Evolutionary conservation across 2,113 vertebrate species (phyloP), one percentile per base, ranked within the genome.

Genomic region (Lates calcarifer): DNA sequence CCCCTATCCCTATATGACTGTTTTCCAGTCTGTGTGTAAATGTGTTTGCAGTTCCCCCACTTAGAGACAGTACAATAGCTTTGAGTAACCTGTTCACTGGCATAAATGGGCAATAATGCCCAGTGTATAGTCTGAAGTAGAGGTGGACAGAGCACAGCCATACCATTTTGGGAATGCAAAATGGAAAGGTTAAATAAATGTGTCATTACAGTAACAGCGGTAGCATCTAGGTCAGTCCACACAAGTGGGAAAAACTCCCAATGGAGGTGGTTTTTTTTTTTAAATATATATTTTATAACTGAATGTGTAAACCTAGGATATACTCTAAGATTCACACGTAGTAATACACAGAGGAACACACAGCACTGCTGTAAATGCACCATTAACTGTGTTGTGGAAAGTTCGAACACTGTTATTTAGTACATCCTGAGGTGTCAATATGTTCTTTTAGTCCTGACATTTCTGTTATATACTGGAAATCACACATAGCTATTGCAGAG

Each of bases 121-220:
- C 29, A 24, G 29, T 8, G 35, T 61, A 37, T 60, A 58, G 7
- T 61, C 28, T 49, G 41, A 49, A 49, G 26, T 20, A 20, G 22
- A 47, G 18, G 6, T 11, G 3, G 26, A 61, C 26, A 17, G 13
- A 10, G 1, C 12, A 47, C 20, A 35, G 18, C 31, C 14, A 57
- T 57, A 13, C 24, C 37, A 57, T 15, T 37, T 0, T 31, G 55
- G 39, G 35, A 57, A 43, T 43, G 26, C 20, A 33, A 22, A 13
- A 18, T 3, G 35, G 3, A 51, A 62, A 62, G 22, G 29, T 61
- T 61, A 74, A 62, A 47, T 61, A 61, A 58, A 37, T 49, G 57
- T 73, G 39, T 74, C 31, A 49, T 62, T 62, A 61, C 31, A 37
- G 2, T 26, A n/a, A 45, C 20, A 37, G 29, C 41, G 26, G 20